Conservation (phyloP, 2,797 vertebrate genomes). For the Parauchenoglanis ngamensis region DNA sequence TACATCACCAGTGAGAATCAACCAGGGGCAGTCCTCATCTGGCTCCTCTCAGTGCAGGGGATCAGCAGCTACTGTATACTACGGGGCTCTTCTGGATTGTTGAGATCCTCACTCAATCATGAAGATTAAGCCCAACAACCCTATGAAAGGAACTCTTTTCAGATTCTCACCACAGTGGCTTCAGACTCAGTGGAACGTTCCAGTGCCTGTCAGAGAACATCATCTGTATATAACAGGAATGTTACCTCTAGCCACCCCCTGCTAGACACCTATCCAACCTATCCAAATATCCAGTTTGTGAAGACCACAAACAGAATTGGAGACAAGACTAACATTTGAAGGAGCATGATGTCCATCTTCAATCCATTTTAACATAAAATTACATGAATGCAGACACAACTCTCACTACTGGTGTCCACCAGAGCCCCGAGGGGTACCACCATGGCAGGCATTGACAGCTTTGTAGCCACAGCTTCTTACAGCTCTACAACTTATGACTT, state of each 20-base stretch:
- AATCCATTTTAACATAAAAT: neutral
- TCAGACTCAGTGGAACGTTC: neutral
- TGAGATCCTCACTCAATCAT: neutral
- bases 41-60: no score
- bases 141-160: neutral
- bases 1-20: neutral
- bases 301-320: neutral
- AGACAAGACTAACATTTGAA: neutral
- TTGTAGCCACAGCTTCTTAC: neutral
- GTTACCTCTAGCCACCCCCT: neutral
- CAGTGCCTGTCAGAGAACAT: neutral
- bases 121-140: neutral
- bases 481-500: neutral
- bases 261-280: neutral
- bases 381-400: neutral
- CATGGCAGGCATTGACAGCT: no score
- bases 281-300: neutral
- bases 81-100: neutral
- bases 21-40: neutral
- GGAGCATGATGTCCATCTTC: neutral
- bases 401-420: neutral
- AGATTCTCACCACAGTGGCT: neutral
- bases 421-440: no score
- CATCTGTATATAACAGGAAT: neutral
- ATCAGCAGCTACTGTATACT: neutral